Evolutionary conservation across 2,888 invertebrate species (phyloP), one percentile per base, ranked within the genome.

Genomic region (Girardia tigrina): DNA sequence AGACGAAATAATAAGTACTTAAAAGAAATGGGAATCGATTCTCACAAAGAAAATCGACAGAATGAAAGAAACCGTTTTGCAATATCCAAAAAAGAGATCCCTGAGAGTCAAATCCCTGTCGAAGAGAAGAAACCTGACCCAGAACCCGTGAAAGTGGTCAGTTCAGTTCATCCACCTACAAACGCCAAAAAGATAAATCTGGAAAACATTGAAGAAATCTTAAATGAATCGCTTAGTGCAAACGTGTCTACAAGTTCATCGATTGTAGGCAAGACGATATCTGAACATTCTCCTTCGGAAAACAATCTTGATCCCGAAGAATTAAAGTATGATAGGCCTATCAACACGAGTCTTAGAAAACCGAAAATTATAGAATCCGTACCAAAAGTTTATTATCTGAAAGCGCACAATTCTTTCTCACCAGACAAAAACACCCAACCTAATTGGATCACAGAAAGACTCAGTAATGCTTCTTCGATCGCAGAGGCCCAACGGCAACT

Each of bases 401-500:
- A 56, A 56, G 56, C 56, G 56, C 56, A 56, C 56, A 56, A 56
- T 56, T 56, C 56, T 2, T 23, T 20, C 23, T 2, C n/a, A 56
- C n/a, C n/a, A 56, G 56, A 56, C 20, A 56, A 56, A 56, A 56
- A 4, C 23, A 20, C 23, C n/a, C 56, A n/a, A 4, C 4, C 56
- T 6, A 56, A 56, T n/a, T 56, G 56, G 56, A 56, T 56, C n/a
- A 16, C 56, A 2, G 56, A 56, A 56, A 4, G 56, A n/a, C 23
- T 56, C 6, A 56, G 23, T 56, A 56, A n/a, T 56, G n/a, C 56
- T 2, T 20, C 20, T 56, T n/a, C 56, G 4, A 20, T 56, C 23
- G 56, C n/a, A n/a, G 56, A 56, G n/a, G 56, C 56, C 23, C 56
- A 56, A 56, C 56, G 56, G 23, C 56, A 56, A 56, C 56, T 56